These are phyloP conservation scores for Drosophila tropicalis DNA, from an alignment of 1,140 invertebrate genomes.

Conservation along the genomic window DNA sequence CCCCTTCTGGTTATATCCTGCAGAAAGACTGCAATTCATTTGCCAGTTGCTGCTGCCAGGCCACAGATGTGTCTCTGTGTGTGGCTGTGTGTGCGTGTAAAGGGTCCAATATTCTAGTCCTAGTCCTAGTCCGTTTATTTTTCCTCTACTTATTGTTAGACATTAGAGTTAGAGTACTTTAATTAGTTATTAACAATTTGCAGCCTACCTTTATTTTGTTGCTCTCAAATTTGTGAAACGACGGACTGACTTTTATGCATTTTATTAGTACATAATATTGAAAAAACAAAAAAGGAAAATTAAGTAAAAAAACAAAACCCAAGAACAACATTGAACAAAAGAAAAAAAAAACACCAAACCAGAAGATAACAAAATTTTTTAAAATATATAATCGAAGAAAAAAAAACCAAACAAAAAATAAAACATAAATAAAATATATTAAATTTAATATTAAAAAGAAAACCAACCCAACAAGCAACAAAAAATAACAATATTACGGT, in stretches of 20 bases:
- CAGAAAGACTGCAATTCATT: conserved; percentile 9
- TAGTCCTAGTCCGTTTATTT: not conserved
- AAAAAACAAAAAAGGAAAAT: conserved; percentile 14
- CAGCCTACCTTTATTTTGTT: conserved; percentile 21
- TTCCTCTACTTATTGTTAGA: not conserved
- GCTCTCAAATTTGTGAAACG: conserved; percentile 73
- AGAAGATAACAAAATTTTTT: conserved; percentile 46
- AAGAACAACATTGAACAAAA: conserved; percentile 32
- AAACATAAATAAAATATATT: conserved; percentile 14
- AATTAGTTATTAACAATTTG: conserved; percentile 22
- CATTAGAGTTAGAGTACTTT: not conserved
- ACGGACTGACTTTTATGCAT: conserved; percentile 81
- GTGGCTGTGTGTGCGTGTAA: not conserved
- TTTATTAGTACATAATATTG: conserved; percentile 75
- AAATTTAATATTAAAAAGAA: conserved; percentile 8
- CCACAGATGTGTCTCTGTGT: not conserved
- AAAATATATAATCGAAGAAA: conserved; percentile 23
- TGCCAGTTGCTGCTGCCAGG: conserved; percentile 23
- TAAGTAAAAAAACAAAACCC: conserved; percentile 22
- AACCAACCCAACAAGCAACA: conserved; percentile 34
- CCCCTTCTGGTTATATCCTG: not conserved
- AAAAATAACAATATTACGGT: conserved; percentile 20
- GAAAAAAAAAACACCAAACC: conserved; percentile 41
- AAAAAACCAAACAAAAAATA: too few species aligned
- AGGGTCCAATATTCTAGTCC: not conserved